Conservation (phyloP, 1,140 invertebrate genomes). For the Lepeophtheirus salmonis region DNA sequence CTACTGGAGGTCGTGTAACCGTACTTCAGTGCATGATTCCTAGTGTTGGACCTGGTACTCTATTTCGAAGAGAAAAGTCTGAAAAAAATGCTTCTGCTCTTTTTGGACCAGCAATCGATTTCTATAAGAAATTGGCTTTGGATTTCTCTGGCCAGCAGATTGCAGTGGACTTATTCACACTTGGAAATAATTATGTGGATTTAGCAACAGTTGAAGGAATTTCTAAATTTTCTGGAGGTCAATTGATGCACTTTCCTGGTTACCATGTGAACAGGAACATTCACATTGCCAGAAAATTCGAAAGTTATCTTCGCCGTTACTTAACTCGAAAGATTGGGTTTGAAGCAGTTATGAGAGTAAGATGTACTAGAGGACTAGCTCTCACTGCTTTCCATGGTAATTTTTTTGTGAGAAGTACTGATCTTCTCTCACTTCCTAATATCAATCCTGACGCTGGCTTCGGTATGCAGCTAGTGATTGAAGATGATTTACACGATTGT, state of each 20-base stretch:
- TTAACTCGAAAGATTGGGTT: constrained; percentile 92
- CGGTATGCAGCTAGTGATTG: constrained; percentile 61
- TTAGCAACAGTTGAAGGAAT: constrained; percentile 77
- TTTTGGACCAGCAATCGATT: constrained; percentile 85
- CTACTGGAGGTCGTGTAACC: constrained; percentile 84
- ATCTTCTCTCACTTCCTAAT: constrained; percentile 86
- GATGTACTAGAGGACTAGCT: constrained; percentile 63
- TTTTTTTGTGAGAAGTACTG: constrained; percentile 95
- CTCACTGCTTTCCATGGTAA: constrained; percentile 99
- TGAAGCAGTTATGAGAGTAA: constrained; percentile 92
- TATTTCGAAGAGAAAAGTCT: constrained; percentile 52
- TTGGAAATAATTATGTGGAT: constrained; percentile 84
- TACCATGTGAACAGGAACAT: constrained; percentile 51
- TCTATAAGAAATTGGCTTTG: constrained; percentile 87
- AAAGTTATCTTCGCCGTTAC: constrained; percentile 63
- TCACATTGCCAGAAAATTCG: constrained; percentile 49
- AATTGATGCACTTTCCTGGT: constrained; percentile 75
- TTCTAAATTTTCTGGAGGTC: constrained; percentile 85
- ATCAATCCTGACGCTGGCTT: constrained; percentile 95
- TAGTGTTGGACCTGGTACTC: constrained; percentile 65
- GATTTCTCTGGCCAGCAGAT: constrained; percentile 93
- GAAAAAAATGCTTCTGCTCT: constrained; percentile 32
- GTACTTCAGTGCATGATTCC: constrained; percentile 82
- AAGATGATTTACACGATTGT: constrained; percentile 67
- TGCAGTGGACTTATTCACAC: constrained; percentile 80